Evolutionary conservation across 2,113 vertebrate genomes (phyloP).

Genomic region (Megaceryle maxima): DNA sequence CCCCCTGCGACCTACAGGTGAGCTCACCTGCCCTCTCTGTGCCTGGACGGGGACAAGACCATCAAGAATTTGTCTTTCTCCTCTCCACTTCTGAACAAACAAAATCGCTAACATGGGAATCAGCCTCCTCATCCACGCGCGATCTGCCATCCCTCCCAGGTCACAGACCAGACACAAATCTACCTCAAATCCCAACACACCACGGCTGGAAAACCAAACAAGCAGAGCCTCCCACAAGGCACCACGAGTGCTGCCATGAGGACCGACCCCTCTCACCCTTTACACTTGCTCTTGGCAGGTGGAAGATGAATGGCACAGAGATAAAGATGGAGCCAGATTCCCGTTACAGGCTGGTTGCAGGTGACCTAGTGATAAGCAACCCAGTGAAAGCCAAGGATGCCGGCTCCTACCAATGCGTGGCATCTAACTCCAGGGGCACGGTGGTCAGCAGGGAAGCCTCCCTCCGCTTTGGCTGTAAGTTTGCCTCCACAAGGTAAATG

Average conservation of each 20-base stretch:
- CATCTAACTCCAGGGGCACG: slow-evolving; percentile 88
- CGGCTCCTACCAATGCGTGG: slow-evolving; percentile 94
- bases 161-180: not conserved
- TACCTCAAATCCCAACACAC: not conserved
- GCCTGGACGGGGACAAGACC: rapidly evolving
- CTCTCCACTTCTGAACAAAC: rapidly evolving
- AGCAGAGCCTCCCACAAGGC: not conserved
- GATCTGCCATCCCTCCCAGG: not conserved
- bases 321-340: slow-evolving; percentile 82
- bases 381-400: slow-evolving; percentile 82
- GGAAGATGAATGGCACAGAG: slow-evolving; percentile 93
- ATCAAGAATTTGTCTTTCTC: rapidly evolving
- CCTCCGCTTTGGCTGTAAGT: slow-evolving; percentile 97
- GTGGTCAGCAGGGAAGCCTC: slow-evolving; percentile 90
- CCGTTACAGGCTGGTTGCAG: slow-evolving; percentile 87
- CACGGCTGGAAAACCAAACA: not conserved
- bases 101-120: not conserved
- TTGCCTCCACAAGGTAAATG: not conserved
- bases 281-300: slow-evolving; percentile 68
- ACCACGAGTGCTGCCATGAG: rapidly evolving
- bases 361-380: slow-evolving; percentile 89
- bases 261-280: not conserved
- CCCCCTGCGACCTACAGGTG: slow-evolving; percentile 92
- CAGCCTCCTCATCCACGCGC: rapidly evolving
- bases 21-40: not conserved